Evolutionary conservation across 2,888 invertebrate species (phyloP).

Genomic region (Drosophila paramelanica): DNA sequence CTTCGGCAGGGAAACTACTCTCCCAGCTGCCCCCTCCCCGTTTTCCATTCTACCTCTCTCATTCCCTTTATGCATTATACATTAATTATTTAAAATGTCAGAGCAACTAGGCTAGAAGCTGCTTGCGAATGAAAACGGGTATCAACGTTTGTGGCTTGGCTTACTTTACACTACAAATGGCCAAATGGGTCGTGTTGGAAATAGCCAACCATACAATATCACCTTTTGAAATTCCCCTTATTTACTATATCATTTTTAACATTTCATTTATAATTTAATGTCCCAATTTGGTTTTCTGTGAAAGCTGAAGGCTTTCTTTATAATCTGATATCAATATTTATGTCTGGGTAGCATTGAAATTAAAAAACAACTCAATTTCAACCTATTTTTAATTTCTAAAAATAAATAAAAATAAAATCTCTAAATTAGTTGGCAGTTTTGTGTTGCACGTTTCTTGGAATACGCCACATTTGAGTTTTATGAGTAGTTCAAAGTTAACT

Average conservation of each 20-base stretch:
- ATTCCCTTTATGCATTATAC: conserved; percentile 68
- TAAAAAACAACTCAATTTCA: neutral
- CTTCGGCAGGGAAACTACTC: conserved; percentile 44
- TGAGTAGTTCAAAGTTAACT: conserved; percentile 65
- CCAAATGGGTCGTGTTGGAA: neutral
- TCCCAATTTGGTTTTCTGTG: neutral
- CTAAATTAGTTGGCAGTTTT: too few species aligned
- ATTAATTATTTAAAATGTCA: conserved; percentile 80
- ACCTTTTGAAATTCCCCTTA: too few species aligned
- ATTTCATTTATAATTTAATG: too few species aligned
- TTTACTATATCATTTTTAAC: too few species aligned
- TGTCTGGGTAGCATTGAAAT: neutral
- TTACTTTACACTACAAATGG: conserved; percentile 34
- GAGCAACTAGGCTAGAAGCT: conserved; percentile 73
- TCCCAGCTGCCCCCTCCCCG: neutral
- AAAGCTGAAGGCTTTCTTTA: neutral
- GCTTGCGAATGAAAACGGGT: conserved; percentile 54
- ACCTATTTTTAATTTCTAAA: neutral
- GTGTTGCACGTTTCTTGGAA: conserved; percentile 11
- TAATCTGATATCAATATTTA: neutral
- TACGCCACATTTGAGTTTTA: conserved; percentile 44
- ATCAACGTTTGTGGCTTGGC: conserved; percentile 48
- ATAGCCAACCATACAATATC: neutral
- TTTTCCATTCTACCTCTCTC: conserved; percentile 6
- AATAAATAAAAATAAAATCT: too few species aligned